Evolutionary conservation across 2,888 invertebrate species (phyloP), one percentile per base, ranked within the genome.

Genomic region (Rhingia campestris): DNA sequence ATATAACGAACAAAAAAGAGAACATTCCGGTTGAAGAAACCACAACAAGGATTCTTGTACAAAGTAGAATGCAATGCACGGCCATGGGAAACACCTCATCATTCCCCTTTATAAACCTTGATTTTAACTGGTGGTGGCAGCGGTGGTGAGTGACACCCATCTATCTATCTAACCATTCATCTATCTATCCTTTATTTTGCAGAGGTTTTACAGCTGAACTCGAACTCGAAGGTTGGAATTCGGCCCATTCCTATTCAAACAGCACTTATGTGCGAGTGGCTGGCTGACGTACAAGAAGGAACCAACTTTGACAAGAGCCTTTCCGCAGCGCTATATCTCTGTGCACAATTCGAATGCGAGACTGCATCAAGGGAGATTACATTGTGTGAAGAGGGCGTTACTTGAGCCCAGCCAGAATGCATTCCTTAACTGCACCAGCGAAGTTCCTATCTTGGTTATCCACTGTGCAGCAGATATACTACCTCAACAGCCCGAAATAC

Each of bases 1-100:
- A 79, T 70, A 77, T 69, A 74, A 72, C 76, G 47, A 59, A 64
- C 10, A 56, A 64, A 54, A 66, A 61, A 45, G 59, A 70, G 64
- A 70, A 84, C 80, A 84, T 84, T 84, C 84, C 80, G 75, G 59
- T 66, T 72, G 84, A 80, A 84, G 84, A 80, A 75, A 84, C 84
- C 84, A 75, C 84, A 84, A 74, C 74, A 80, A 84, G 74, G 74
- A 80, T 66, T 82, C 53, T 53, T 74, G 59, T 63, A 74, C 74
- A 80, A 79, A 69, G 77, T 53, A 80, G 80, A 80, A 80, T 80
- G 64, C 74, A 70, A 49, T 80, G 70, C 69, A 53, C 49, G 67
- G 63, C 74, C 84, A 84, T 84, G 80, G 80, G 84, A 84, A 84
- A 69, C 80, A 84, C 74, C 70, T 80, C 74, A 70, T 80, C 70